phyloP scores from a whole-genome alignment of 2,888 invertebrate species.

The Stenotaenia linearis region DNA sequence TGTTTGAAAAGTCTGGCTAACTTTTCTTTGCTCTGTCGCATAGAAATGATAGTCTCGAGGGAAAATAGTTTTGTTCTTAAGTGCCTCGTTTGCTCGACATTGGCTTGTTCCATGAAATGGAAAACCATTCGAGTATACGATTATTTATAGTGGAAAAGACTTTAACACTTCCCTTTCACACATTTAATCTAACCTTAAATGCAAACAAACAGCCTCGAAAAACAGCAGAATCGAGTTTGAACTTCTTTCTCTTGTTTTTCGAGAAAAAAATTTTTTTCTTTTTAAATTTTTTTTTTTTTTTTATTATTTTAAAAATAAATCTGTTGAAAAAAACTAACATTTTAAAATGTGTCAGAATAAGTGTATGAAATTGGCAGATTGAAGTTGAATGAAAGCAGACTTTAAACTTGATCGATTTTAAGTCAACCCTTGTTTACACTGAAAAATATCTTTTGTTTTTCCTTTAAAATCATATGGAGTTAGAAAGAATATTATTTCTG shows the following conservation, averaged over 20 bases:
- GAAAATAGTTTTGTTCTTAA: constrained; percentile 19
- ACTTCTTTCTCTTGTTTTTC: too few relatives aligned
- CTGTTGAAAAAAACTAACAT: background rate
- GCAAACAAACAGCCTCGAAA: background rate
- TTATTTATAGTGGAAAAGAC: constrained; percentile 8
- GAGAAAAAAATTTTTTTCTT: background rate
- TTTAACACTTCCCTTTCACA: constrained; percentile 1
- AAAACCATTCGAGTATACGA: background rate
- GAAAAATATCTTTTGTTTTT: too few relatives aligned
- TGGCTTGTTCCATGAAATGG: constrained; percentile 26
- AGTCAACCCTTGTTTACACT: background rate
- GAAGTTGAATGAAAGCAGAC: background rate
- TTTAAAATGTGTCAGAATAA: background rate
- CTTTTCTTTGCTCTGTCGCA: constrained; percentile 16
- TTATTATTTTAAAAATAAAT: too few relatives aligned
- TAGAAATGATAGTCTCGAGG: constrained; percentile 17
- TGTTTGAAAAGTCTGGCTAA: background rate
- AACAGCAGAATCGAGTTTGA: background rate
- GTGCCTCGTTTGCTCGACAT: constrained; percentile 19
- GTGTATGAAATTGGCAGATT: background rate
- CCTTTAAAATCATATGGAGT: too few relatives aligned
- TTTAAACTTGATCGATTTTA: background rate
- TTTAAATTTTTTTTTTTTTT: background rate
- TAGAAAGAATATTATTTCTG: too few relatives aligned
- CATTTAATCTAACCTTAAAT: constrained; percentile 9